Base-by-base conservation (phyloP, 2,797 vertebrate genomes). In the Alauda arvensis region DNA sequence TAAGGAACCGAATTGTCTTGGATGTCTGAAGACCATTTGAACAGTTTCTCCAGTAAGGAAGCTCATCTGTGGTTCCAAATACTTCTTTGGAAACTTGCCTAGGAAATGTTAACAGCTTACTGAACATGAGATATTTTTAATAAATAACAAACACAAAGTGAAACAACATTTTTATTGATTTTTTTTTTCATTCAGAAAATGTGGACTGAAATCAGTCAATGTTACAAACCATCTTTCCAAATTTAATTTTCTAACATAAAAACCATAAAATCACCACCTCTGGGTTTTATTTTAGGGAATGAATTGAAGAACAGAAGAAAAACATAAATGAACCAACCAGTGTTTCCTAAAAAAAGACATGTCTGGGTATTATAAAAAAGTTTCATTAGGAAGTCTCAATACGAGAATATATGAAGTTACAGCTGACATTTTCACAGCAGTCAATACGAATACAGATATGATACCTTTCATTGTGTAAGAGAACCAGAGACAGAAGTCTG, bases 191-290 rank as follows among this genome's bases (percentile, higher is more conserved):
- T 60, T 85, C 25, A 45, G 31, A 52, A 76, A 71, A 82, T 31
- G 8, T 52, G 8, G 15, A 28, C 13, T 56, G 8, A 59, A 55
- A 31, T 46, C 9, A 17, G 6, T 72, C 14, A 4, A 14, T 37
- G 9, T 26, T 48, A n/a, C 2, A 55, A 79, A 49, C 1, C 6
- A 29, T 39, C 14, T 37, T 43, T 69, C n/a, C 33, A 57, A 60
- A 26, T 42, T 63, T 45, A 25, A 16, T 55, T 67, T 68, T 55
- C 26, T 55, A 10, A 76, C 55, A 3, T 23, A 55, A 71, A 75
- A n/a, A 2, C 0, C 33, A 33, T 1, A 55, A 59, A 55, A 14
- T 6, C 12, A 49, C 3, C 5, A 75, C 6, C 0, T 24, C 1
- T n/a, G 29, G 2, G 2, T 43, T 69, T 82, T 65, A 26, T 46